phyloP scores from a whole-genome alignment of 2,113 vertebrate genomes.

The Aegithalos caudatus region DNA sequence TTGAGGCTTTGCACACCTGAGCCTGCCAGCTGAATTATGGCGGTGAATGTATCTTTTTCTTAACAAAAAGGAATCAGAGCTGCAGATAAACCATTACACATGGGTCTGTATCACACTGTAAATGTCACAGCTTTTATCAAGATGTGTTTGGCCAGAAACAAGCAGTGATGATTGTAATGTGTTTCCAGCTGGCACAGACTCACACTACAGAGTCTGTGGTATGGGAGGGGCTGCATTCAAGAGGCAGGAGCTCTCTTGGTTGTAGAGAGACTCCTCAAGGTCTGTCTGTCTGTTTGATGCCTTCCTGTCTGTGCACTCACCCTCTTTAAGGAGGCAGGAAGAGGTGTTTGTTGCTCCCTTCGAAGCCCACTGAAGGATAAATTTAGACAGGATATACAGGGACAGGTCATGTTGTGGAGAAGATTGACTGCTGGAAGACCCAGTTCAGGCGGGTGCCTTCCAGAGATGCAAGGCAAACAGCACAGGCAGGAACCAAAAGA shows the following conservation, averaged over 20 bases:
- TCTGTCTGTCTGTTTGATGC: neutral
- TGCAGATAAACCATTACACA: neutral
- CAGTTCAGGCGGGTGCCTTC: neutral
- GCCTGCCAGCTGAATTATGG: neutral
- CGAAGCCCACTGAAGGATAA: neutral
- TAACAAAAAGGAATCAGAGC: neutral
- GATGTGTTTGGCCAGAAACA: neutral
- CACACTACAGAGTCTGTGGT: neutral
- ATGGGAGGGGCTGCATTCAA: neutral
- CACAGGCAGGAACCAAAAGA: neutral
- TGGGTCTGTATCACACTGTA: neutral
- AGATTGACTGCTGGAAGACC: neutral
- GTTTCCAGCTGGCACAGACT: neutral
- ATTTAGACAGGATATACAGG: neutral
- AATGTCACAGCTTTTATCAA: neutral
- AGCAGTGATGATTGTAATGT: neutral
- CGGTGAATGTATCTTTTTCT: neutral
- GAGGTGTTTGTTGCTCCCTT: neutral
- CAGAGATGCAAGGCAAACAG: neutral
- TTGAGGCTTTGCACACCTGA: neutral
- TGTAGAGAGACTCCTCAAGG: neutral
- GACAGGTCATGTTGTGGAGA: neutral
- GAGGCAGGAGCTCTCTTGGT: neutral
- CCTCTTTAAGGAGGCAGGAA: neutral
- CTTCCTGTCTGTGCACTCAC: neutral